Percentiles rank a stretch among this genome's conserved stretches.
phyloP scores from a whole-genome alignment of 1,140 invertebrate genomes.

The Drosophila parvula region DNA sequence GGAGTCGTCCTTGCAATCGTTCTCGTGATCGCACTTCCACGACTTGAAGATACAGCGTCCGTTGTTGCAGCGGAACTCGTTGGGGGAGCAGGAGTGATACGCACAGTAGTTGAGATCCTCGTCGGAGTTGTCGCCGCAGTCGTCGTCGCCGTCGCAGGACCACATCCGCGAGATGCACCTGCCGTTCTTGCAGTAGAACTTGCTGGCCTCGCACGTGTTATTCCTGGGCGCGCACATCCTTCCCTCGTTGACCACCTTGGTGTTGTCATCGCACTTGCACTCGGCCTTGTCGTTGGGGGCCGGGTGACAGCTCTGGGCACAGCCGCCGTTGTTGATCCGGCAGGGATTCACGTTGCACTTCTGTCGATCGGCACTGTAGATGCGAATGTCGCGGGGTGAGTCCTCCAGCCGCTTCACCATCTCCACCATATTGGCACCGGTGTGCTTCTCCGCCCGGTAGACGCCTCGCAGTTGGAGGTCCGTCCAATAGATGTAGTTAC shows the following conservation, averaged over 20 bases:
- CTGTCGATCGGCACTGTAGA: slow-evolving; percentile 92
- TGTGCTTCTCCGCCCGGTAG: slow-evolving; percentile 98
- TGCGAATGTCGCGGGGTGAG: slow-evolving; percentile 95
- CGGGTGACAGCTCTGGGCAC: slow-evolving; percentile 97
- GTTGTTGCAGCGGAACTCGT: slow-evolving; percentile 97
- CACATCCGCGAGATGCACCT: slow-evolving; percentile 98
- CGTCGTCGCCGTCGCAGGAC: slow-evolving; percentile 96
- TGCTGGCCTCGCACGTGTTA: slow-evolving; percentile 93
- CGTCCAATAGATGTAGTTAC: slow-evolving; percentile 98
- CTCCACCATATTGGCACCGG: slow-evolving; percentile 96
- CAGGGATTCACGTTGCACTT: slow-evolving; percentile 94
- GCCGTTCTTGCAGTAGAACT: slow-evolving; percentile 97
- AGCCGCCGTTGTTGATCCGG: slow-evolving; percentile 96
- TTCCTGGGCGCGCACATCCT: slow-evolving; percentile 95
- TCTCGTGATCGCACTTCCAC: slow-evolving; percentile 97
- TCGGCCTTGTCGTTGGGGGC: slow-evolving; percentile 92
- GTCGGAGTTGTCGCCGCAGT: slow-evolving; percentile 97
- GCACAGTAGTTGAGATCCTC: slow-evolving; percentile 97
- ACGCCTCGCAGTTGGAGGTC: slow-evolving; percentile 97
- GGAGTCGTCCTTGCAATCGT: slow-evolving; percentile 96
- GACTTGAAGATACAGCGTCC: slow-evolving; percentile 97
- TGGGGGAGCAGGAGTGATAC: slow-evolving; percentile 95
- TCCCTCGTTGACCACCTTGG: slow-evolving; percentile 95
- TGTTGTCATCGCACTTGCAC: slow-evolving; percentile 93
- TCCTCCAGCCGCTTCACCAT: slow-evolving; percentile 96